Evolutionary conservation across 2,113 vertebrate species (phyloP), one percentile per base, ranked within the genome.

Genomic region (Solea senegalensis): DNA sequence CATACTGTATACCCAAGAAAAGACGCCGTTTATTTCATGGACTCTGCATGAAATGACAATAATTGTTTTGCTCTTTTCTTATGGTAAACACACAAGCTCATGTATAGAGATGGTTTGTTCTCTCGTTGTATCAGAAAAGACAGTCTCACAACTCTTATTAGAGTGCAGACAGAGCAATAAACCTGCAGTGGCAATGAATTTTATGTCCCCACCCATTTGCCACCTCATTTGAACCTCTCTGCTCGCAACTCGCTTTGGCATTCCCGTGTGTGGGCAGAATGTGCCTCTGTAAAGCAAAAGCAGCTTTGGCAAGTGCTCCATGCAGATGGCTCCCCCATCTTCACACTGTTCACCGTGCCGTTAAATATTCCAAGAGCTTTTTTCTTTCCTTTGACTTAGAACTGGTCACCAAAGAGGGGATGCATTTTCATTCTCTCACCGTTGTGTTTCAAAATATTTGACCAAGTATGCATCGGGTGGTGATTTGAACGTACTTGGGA

Each of bases 261-360:
- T 72, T 68, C 45, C 60, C 44, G 52, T 80, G 60, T 65, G 76
- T 84, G 74, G 72, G 66, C 80, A 81, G 77, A 78, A 55, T 62
- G 63, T 72, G 74, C 46, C 44, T 80, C 73, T 51, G 48, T 67
- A 39, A 72, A 86, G 53, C 54, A 46, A 73, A 84, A 78, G 52
- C 73, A 66, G 53, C 64, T 53, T 49, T 84, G 81, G 86, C 83
- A 76, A 57, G 27, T 64, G 63, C 48, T 54, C 69, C 59, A 65
- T 81, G 72, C 81, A 86, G 84, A 82, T 82, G 78, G 74, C 66
- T 69, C 61, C n/a, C 10, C 46, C 48, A 65, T 82, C 54, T 66
- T 57, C 60, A 53, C 49, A 46, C 70, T 70, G 53, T 65, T 80
- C 28, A 0, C 27, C 28, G 51, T 64, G 74, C 51, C 67, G 63